phyloP scores from a whole-genome alignment of 2,888 invertebrate genomes.

The Drosophila mulleri region DNA sequence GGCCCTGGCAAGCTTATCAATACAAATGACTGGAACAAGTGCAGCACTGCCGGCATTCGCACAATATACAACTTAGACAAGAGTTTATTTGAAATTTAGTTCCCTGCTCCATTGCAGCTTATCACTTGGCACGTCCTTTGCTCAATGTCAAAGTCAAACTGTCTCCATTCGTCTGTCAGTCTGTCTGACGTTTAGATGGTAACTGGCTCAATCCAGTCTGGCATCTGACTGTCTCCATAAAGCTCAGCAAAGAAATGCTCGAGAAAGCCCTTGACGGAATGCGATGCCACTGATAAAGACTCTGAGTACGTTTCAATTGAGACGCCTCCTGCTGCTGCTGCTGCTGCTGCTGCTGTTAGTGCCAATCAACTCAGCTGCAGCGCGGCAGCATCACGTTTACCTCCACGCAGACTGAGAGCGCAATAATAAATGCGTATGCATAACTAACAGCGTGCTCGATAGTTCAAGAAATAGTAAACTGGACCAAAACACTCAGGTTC shows the following conservation, averaged over 20 bases:
- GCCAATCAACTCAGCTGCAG: slow-evolving; percentile 62
- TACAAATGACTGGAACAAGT: slow-evolving; percentile 53
- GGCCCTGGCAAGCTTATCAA: slow-evolving; percentile 53
- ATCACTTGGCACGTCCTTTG: slow-evolving; percentile 62
- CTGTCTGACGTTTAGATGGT: not conserved
- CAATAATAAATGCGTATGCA: slow-evolving; percentile 35
- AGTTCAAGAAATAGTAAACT: too few relatives aligned
- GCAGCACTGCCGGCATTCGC: slow-evolving; percentile 34
- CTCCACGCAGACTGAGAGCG: slow-evolving; percentile 51
- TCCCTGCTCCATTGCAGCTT: slow-evolving; percentile 1
- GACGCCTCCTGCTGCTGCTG: slow-evolving; percentile 8
- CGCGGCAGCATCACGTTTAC: slow-evolving; percentile 34
- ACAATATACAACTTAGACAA: not conserved
- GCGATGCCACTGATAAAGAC: slow-evolving; percentile 29
- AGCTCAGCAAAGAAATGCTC: slow-evolving; percentile 34
- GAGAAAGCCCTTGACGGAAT: slow-evolving; percentile 33
- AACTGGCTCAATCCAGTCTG: slow-evolving; percentile 59
- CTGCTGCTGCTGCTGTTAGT: not conserved
- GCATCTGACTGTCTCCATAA: slow-evolving; percentile 46
- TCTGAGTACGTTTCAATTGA: slow-evolving; percentile 20
- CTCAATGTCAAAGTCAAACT: slow-evolving; percentile 69
- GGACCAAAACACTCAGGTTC: too few relatives aligned
- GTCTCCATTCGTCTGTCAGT: slow-evolving; percentile 50
- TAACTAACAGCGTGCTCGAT: not conserved
- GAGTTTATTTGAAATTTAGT: not conserved